Conservation (phyloP, 35 echinoderm and acorn worm species). For the Lytechinus variegatus region DNA sequence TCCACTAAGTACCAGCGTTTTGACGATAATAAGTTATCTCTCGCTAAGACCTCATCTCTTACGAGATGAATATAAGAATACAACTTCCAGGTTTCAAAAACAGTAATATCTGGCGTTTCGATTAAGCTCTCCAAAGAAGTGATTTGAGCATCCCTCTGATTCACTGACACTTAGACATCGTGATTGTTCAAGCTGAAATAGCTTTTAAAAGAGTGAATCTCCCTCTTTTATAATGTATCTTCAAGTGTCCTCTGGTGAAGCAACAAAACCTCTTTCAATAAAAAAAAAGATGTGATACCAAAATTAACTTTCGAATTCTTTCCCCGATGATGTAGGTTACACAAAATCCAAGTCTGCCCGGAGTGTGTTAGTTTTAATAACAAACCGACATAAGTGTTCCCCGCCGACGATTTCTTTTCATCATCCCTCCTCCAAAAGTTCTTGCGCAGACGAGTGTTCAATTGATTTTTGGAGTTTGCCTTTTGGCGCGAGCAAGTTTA, state of each 20-base stretch:
- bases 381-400: slow-evolving; percentile 1
- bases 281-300: neutral
- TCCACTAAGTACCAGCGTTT: neutral
- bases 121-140: neutral
- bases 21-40: neutral
- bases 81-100: neutral
- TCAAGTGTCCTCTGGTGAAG: neutral
- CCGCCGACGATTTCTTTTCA: neutral
- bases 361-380: slow-evolving; percentile 5
- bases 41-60: neutral
- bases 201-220: neutral
- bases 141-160: neutral
- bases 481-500: neutral
- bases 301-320: neutral
- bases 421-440: neutral
- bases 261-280: neutral
- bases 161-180: neutral
- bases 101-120: neutral
- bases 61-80: neutral
- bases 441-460: neutral
- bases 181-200: neutral
- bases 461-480: neutral
- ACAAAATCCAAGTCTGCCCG: neutral
- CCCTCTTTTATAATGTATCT: neutral
- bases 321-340: neutral